phyloP scores from a whole-genome alignment of 2,797 vertebrate genomes.

The Myotis myotis region DNA sequence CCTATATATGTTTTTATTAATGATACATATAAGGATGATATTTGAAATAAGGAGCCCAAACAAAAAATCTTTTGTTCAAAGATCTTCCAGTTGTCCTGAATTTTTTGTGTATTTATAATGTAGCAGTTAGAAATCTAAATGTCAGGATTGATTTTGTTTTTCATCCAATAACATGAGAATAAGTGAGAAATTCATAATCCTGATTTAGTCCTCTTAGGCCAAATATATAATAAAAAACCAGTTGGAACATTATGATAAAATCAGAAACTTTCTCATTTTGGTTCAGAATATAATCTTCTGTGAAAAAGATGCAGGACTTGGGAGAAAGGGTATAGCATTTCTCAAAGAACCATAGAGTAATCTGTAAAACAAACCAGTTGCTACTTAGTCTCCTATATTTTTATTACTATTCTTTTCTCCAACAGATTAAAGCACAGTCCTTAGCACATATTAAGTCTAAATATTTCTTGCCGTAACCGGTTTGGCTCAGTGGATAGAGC shows the following conservation, averaged over 20 bases:
- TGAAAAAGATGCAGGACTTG: neutral
- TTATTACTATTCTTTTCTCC: neutral
- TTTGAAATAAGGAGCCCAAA: neutral
- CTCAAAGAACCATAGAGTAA: neutral
- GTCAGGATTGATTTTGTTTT: neutral
- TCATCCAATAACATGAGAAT: neutral
- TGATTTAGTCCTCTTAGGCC: neutral
- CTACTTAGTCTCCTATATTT: neutral
- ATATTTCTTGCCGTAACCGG: slow-evolving; percentile 6
- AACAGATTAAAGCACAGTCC: neutral
- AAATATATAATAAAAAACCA: neutral
- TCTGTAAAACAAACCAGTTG: neutral
- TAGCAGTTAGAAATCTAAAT: slow-evolving; percentile 14
- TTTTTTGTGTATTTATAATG: neutral
- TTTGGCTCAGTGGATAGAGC: no score
- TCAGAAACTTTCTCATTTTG: neutral
- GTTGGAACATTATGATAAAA: neutral
- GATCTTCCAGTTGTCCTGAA: neutral
- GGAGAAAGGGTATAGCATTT: neutral
- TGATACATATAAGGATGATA: neutral
- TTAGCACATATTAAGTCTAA: neutral
- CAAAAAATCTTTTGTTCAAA: slow-evolving; percentile 10
- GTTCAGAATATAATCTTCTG: neutral
- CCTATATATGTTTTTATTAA: neutral
- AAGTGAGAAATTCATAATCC: neutral